Evolutionary conservation across 2,797 vertebrate species (phyloP), one percentile per base, ranked within the genome.

Genomic region (Phyllotis vaccarum): DNA sequence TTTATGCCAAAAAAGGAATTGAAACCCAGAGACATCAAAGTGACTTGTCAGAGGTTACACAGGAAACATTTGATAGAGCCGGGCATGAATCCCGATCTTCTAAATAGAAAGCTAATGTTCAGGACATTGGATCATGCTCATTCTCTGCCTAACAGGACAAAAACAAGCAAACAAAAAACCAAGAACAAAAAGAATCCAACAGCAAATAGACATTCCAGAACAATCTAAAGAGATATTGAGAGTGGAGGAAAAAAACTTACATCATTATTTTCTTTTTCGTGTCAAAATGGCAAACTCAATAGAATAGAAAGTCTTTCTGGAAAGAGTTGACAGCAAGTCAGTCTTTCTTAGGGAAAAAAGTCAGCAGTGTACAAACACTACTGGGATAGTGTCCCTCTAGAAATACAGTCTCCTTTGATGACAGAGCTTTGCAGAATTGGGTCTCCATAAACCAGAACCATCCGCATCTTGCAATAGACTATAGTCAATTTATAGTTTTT

Each of bases 161-260:
- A 6, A 31, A 64, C 4, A 29, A 37, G 0, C 43, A 87, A 68
- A 56, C 22, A 3, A 22, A 62, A 16, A 17, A 46, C 0, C 0
- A 75, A 91, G 58, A 54, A 10, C 27, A n/a, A 5, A 14, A 27
- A 58, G 0, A 49, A 49, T 49, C 46, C 9, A 49, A 9, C 60
- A 75, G 9, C 24, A 93, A n/a, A 21, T 27, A 62, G 75, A 89
- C 40, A 74, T 96, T 94, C 49, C 54, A 94, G 85, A 90, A 91
- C 13, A 86, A 89, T 92, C 86, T 90, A 88, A 78, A 90, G 52
- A 89, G 14, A 56, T 75, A 78, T n/a, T 58, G 66, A 78, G 14
- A 60, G 27, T 79, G 64, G 52, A 58, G 52, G 62, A 90, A 92
- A 43, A 68, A 43, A 31, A 19, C 31, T 58, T 1, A 89, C 27